phyloP scores from a whole-genome alignment of 2,113 vertebrate species.

The Oenanthe melanoleuca region DNA sequence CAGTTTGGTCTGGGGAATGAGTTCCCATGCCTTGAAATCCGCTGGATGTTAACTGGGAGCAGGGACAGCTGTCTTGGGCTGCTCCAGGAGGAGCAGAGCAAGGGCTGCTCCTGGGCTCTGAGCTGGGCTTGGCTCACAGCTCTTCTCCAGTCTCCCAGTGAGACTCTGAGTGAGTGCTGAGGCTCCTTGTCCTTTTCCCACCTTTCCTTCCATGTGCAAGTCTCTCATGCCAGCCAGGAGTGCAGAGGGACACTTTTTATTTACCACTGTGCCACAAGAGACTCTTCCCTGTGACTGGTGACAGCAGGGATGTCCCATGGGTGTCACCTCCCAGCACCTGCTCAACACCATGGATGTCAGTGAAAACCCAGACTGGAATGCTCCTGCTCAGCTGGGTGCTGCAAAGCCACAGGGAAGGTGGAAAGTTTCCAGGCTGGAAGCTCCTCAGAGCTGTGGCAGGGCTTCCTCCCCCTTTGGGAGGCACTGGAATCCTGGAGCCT shows the following conservation, averaged over 20 bases:
- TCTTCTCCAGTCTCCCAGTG: neutral
- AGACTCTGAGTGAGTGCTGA: neutral
- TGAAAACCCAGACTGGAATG: fast-evolving
- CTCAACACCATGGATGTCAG: fast-evolving
- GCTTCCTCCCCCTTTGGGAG: neutral
- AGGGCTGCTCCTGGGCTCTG: neutral
- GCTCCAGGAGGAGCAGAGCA: neutral
- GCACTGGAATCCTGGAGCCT: neutral
- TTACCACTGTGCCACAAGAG: fast-evolving
- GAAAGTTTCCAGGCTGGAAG: neutral
- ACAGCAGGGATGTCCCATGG: neutral
- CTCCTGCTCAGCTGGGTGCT: neutral
- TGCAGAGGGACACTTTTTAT: neutral
- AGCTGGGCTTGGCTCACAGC: neutral
- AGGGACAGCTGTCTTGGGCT: neutral
- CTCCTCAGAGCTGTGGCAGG: neutral
- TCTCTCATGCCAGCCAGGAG: neutral
- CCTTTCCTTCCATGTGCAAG: fast-evolving
- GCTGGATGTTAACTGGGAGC: neutral
- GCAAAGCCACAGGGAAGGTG: fast-evolving
- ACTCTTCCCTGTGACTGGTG: fast-evolving
- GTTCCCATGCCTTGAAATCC: fast-evolving
- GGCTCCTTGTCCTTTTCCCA: neutral
- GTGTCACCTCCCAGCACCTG: neutral
- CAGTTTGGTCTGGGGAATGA: fast-evolving